Base-by-base conservation (phyloP, 1,140 invertebrate genomes). In the Anastrepha obliqua region DNA sequence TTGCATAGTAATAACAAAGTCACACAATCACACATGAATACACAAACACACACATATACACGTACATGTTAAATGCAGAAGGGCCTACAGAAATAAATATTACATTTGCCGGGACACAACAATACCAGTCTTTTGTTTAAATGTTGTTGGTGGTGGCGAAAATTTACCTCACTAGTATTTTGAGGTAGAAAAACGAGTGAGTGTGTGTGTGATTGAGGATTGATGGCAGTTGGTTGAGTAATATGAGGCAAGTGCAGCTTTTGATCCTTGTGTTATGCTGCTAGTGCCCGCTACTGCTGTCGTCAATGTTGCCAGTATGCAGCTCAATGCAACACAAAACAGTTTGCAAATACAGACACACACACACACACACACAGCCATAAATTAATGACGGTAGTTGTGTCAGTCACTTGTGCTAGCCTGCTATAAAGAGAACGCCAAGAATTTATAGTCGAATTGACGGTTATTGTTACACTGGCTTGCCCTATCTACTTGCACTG, bases 371-470 rank as follows among this genome's bases (percentile, higher is more conserved):
- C 1, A 13, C 4, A 62, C 13, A 62, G 3, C 15, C 15, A 13
- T 62, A 13, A n/a, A 8, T 17, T 62, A n/a, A 1, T n/a, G 60
- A n/a, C 60, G 15, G 13, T 62, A 55, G 47, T 67, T 81, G 74
- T 58, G 47, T 29, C 74, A 81, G n/a, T 81, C n/a, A 81, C 47
- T 81, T 81, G 74, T 81, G n/a, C 9, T 58, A 29, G 47, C 17
- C 47, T 51, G 17, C 20, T 74, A 44, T 47, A 74, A 47, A 39
- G 39, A 74, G 8, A 74, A 15, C 39, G 44, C 44, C 42, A 74
- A 74, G 5, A 74, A 74, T 29, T 9, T 62, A 17, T 17, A 58
- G 60, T 62, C 15, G 60, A 9, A 8, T 8, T 5, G n/a, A 20
- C 39, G 13, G 55, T 58, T 29, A 29, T 42, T 67, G 39, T 67